Conservation (phyloP, 2,888 invertebrate genomes). For the Odontocerum albicorne region DNA sequence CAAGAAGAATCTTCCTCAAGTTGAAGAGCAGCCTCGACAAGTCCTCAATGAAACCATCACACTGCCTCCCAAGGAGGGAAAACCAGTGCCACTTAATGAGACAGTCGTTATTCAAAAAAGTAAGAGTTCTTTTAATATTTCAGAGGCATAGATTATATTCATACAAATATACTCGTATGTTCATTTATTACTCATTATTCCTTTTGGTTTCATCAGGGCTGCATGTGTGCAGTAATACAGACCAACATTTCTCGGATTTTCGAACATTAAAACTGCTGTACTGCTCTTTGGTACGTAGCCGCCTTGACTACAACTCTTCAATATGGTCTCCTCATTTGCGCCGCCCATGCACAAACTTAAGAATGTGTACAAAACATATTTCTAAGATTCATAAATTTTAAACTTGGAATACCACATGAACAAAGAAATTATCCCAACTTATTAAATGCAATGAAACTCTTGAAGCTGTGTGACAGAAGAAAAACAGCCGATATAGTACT, state of each 20-base stretch:
- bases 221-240: not conserved
- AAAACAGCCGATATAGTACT: too few species aligned
- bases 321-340: not conserved
- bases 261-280: too few species aligned
- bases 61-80: not conserved
- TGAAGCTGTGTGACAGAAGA: too few species aligned
- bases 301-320: too few species aligned
- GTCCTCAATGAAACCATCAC: slow-evolving; percentile 9
- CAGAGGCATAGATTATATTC: not conserved
- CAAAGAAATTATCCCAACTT: too few species aligned
- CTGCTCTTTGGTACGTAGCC: too few species aligned
- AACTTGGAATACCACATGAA: too few species aligned
- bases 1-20: not conserved
- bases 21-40: not conserved
- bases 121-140: not conserved
- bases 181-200: not conserved
- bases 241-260: too few species aligned
- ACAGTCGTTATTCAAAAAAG: slow-evolving; percentile 18
- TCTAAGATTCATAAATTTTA: too few species aligned
- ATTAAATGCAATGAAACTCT: too few species aligned
- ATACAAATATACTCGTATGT: not conserved
- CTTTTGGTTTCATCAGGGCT: not conserved
- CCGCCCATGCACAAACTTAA: too few species aligned
- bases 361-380: too few species aligned
- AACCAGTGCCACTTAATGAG: slow-evolving; percentile 4